These are phyloP conservation scores for Sibirionetta formosa DNA, from an alignment of 2,797 vertebrate genomes.

Conservation along the genomic window DNA sequence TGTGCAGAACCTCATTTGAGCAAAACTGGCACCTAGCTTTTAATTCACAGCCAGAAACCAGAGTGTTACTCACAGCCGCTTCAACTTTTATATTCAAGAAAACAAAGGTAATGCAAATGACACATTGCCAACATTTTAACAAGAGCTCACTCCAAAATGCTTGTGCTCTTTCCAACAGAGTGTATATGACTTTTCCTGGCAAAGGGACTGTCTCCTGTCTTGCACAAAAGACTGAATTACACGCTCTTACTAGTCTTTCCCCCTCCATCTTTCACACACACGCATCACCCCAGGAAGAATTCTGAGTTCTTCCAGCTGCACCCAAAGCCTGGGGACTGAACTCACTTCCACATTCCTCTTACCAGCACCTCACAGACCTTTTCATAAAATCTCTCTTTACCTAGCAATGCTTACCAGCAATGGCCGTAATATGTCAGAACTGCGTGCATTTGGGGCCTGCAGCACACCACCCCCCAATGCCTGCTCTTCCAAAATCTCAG, in stretches of 20 bases:
- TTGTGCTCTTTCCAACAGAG: neutral
- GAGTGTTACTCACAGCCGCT: neutral
- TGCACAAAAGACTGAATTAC: neutral
- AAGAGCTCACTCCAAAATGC: neutral
- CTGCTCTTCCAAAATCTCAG: neutral
- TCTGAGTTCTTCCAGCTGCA: neutral
- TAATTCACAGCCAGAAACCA: neutral
- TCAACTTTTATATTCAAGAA: neutral
- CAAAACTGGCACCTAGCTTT: neutral
- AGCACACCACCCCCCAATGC: neutral
- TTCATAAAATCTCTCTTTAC: neutral
- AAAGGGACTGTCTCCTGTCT: neutral
- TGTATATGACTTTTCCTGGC: rapidly evolving
- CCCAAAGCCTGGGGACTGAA: neutral
- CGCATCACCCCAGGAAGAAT: neutral
- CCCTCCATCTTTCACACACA: neutral
- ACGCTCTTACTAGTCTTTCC: rapidly evolving
- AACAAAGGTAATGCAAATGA: neutral
- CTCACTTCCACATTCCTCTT: neutral
- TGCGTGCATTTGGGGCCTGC: neutral
- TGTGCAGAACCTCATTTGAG: neutral
- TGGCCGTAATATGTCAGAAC: neutral
- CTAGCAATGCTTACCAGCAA: neutral
- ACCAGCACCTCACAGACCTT: neutral
- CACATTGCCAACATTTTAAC: neutral